Base-by-base conservation (phyloP, 2,797 vertebrate species). In the Anabas testudineus region DNA sequence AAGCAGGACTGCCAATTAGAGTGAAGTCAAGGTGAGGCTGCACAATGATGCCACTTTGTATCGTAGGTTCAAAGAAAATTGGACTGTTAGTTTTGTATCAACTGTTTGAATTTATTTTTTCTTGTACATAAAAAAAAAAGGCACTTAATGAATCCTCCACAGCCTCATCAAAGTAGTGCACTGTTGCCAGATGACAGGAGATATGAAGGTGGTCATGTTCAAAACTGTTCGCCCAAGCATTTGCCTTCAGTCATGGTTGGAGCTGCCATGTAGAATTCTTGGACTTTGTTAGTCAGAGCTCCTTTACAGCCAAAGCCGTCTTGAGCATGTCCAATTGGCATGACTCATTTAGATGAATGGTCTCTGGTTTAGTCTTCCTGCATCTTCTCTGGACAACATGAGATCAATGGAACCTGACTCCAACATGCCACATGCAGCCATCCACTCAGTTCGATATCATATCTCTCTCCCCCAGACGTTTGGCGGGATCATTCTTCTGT, bases 391-490 rank as follows among this genome's bases (percentile, higher is more conserved):
- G 43, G 37, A 56, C 18, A 60, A 75, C 30, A 48, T 49, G 45
- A 78, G 36, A 78, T 84, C 67, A 55, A 46, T 67, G 62, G 42
- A 84, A 78, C 47, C 36, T 0, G 67, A 78, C 56, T 69, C 54
- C 24, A 14, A 67, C 65, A 76, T 72, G 78, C 75, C 53, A 51
- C 62, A 64, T 59, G 62, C 61, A 53, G 19, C 57, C 76, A 41
- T 82, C 43, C 59, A 5, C 55, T 74, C 48, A 10, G 60, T 65
- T 70, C 76, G 59, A 22, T 78, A 51, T 75, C 76, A 53, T 74
- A 81, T 81, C 67, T 78, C 58, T 36, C 53, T 42, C 54, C 60
- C 67, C 60, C 70, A 80, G 78, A 76, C 61, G 32, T 57, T 63
- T 48, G 67, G 59, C 36, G 4, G 46, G 81, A 68, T 69, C 36